A percentile compares a stretch with the other conserved stretches of the same genome.
These are phyloP conservation scores for Eutrigla gurnardus DNA, from an alignment of 2,797 vertebrate genomes.

Conservation along the genomic window DNA sequence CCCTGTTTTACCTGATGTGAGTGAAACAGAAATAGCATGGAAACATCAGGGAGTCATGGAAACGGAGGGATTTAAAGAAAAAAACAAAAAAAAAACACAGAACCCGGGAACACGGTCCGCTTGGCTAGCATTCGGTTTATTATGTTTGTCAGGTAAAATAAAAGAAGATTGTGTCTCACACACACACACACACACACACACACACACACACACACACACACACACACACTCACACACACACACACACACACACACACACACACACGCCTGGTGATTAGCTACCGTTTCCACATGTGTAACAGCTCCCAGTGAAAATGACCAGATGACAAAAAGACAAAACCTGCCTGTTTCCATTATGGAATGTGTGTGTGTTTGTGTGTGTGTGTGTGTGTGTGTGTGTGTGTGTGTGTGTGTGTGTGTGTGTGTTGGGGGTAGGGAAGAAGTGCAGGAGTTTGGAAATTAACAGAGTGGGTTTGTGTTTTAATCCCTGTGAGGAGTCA, in stretches of 20 bases:
- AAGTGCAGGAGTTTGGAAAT: conserved; percentile 59
- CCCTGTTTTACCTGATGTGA: conserved; percentile 30
- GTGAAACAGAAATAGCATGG: background rate
- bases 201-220: background rate
- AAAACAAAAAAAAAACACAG: conserved; percentile 23
- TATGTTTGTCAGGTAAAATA: conserved; percentile 61
- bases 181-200: conserved; percentile 5
- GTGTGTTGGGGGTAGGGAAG: conserved; percentile 56
- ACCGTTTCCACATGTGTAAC: conserved; percentile 69
- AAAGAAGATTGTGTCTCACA: conserved; percentile 37
- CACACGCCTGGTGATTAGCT: conserved; percentile 54
- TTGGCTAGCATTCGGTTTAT: conserved; percentile 44
- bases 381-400: no score
- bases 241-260: conserved; percentile 2
- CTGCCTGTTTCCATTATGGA: conserved; percentile 68
- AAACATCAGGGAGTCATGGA: conserved; percentile 59
- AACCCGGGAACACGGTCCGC: background rate
- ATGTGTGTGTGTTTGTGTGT: conserved; percentile 11
- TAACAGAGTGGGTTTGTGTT: conserved; percentile 67
- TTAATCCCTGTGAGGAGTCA: conserved; percentile 58
- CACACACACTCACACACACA: conserved; percentile 10
- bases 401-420: no score
- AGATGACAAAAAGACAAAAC: conserved; percentile 73
- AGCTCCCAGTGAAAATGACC: conserved; percentile 65
- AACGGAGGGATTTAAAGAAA: conserved; percentile 41